These are phyloP conservation scores for Oscheius onirici DNA, from an alignment of 2,888 invertebrate genomes.

Conservation along the genomic window DNA sequence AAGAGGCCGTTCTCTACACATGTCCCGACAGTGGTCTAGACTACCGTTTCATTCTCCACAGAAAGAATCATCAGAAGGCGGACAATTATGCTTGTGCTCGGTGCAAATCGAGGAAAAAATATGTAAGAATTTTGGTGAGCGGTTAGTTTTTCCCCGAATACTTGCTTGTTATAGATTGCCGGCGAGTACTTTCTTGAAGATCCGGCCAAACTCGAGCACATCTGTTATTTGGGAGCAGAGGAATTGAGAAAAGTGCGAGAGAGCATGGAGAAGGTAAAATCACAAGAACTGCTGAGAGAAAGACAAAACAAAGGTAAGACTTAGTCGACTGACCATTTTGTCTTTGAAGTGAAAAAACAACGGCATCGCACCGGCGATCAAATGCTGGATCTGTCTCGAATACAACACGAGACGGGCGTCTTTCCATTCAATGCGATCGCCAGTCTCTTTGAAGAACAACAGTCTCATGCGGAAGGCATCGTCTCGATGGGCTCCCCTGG, in stretches of 20 bases:
- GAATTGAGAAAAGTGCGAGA: slow-evolving; percentile 19
- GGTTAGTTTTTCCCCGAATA: not conserved
- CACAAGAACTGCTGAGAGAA: slow-evolving; percentile 22
- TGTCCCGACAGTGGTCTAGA: not conserved
- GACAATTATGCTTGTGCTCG: slow-evolving; percentile 35
- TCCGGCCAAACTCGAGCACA: slow-evolving; percentile 29
- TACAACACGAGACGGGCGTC: slow-evolving; percentile 19
- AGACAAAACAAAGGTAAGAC: slow-evolving; percentile 10
- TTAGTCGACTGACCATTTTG: not conserved
- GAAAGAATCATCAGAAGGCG: slow-evolving; percentile 34
- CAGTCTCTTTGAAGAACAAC: slow-evolving; percentile 15
- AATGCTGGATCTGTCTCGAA: slow-evolving; percentile 7
- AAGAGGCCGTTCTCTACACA: slow-evolving; percentile 27
- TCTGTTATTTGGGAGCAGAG: slow-evolving; percentile 30
- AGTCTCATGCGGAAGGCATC: not conserved
- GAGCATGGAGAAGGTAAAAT: slow-evolving; percentile 18
- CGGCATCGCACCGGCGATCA: not conserved
- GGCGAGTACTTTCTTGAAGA: slow-evolving; percentile 34
- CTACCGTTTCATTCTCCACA: slow-evolving; percentile 32
- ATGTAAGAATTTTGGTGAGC: slow-evolving; percentile 30
- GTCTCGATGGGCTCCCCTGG: slow-evolving; percentile 1
- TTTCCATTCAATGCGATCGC: slow-evolving; percentile 22
- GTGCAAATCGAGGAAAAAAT: slow-evolving; percentile 34
- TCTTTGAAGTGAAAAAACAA: slow-evolving; percentile 13
- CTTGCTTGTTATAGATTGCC: slow-evolving; percentile 19